Percentiles rank a stretch among this genome's conserved stretches.
phyloP scores from a whole-genome alignment of 2,113 vertebrate species.

The Hemibagrus wyckioides region DNA sequence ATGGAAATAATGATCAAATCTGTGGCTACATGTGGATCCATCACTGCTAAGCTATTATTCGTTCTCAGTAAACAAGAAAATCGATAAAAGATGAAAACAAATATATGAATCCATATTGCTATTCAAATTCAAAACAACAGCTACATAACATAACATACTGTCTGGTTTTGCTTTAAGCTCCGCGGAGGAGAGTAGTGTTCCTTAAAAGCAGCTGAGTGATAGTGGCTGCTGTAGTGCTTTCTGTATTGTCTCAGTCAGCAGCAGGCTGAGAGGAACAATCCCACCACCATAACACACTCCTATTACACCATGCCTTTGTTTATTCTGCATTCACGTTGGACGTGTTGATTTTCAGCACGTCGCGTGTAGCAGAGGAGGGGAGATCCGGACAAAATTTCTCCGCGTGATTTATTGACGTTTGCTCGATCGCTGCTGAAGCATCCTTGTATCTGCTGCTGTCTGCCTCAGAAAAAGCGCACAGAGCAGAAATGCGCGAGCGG shows the following conservation, averaged over 20 bases:
- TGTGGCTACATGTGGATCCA: not conserved
- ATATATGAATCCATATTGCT: not conserved
- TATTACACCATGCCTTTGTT: not conserved
- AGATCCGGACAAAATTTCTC: not conserved
- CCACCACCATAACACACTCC: conserved; percentile 1
- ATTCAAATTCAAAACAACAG: not conserved
- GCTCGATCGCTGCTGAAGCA: conserved; percentile 25
- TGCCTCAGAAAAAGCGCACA: conserved; percentile 24
- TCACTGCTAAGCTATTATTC: not conserved
- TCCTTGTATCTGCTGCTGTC: conserved; percentile 32
- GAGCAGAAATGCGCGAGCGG: conserved; percentile 31
- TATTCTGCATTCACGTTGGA: not conserved
- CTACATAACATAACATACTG: not conserved
- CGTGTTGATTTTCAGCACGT: not conserved
- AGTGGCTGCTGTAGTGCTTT: not conserved
- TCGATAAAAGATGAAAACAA: no score
- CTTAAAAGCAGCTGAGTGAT: not conserved
- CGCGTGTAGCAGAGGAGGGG: not conserved
- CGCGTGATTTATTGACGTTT: conserved; percentile 29
- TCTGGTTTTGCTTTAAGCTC: not conserved
- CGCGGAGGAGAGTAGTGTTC: not conserved
- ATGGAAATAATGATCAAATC: not conserved
- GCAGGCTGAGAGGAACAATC: conserved; percentile 11
- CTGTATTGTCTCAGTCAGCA: conserved; percentile 26
- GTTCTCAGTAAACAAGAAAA: not conserved